Evolutionary conservation across 2,888 invertebrate genomes (phyloP).

Genomic region (Dexiosoma caninum): DNA sequence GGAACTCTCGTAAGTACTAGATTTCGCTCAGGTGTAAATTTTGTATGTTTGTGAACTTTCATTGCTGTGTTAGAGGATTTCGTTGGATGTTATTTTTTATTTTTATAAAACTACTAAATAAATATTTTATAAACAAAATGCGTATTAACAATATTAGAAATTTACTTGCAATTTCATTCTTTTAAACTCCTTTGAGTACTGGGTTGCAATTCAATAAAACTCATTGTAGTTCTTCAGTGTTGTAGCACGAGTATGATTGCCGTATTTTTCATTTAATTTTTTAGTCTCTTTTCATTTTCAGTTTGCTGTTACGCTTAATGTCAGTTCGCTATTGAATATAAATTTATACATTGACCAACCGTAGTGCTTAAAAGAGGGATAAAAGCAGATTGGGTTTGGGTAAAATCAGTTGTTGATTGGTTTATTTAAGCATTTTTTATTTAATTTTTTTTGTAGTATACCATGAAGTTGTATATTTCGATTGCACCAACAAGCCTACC

Average conservation of each 20-base stretch:
- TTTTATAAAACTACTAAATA: too few species aligned
- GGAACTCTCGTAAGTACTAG: too few species aligned
- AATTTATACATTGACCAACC: slow-evolving; percentile 56
- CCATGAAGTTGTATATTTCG: slow-evolving; percentile 11
- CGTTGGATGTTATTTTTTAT: too few species aligned
- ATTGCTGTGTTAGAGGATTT: too few species aligned
- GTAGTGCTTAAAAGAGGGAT: slow-evolving; percentile 49
- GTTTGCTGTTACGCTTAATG: slow-evolving; percentile 54
- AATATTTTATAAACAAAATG: too few species aligned
- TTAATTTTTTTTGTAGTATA: slow-evolving; percentile 22
- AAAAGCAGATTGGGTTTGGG: slow-evolving; percentile 56
- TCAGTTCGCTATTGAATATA: slow-evolving; percentile 41
- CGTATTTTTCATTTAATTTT: neutral
- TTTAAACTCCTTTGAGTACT: neutral
- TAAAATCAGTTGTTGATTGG: slow-evolving; percentile 62
- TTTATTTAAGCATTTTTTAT: slow-evolving; percentile 38
- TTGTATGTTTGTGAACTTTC: too few species aligned
- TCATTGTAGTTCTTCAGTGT: neutral
- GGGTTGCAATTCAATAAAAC: neutral
- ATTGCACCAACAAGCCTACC: slow-evolving; percentile 30
- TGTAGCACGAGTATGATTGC: neutral
- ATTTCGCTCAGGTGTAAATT: too few species aligned
- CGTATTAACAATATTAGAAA: neutral
- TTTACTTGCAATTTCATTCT: neutral
- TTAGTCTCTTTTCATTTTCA: slow-evolving; percentile 4